These are phyloP conservation scores for Drosophila nasuta DNA, from an alignment of 1,140 invertebrate genomes.

Conservation along the genomic window DNA sequence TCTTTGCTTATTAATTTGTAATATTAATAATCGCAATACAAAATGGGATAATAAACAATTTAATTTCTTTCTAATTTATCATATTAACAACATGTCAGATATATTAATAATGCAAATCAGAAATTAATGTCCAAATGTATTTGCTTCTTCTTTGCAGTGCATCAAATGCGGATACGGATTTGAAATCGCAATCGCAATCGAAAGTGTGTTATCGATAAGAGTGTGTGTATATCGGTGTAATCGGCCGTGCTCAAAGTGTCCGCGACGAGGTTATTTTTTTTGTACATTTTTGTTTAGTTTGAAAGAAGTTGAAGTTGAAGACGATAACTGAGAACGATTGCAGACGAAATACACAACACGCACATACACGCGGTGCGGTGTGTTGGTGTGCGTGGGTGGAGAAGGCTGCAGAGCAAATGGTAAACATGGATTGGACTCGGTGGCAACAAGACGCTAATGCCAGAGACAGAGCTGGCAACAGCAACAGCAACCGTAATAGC, in stretches of 20 bases:
- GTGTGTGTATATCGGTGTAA: not conserved
- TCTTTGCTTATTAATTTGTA: too few relatives aligned
- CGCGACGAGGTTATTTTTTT: conserved; percentile 35
- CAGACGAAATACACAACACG: conserved; percentile 6
- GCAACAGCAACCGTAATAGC: conserved; percentile 47
- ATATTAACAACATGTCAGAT: too few relatives aligned
- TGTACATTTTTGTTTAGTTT: conserved; percentile 48
- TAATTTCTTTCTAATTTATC: too few relatives aligned
- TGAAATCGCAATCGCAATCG: conserved; percentile 5
- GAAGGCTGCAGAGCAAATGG: conserved; percentile 43
- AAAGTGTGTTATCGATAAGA: conserved; percentile 1
- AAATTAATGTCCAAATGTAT: not conserved
- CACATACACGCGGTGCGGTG: conserved; percentile 26
- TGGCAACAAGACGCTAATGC: conserved; percentile 78
- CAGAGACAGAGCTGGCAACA: conserved; percentile 77
- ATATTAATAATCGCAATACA: too few relatives aligned
- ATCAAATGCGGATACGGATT: conserved; percentile 5
- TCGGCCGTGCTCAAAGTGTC: conserved; percentile 4
- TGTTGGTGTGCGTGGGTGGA: conserved; percentile 43
- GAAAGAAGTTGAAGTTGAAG: not conserved
- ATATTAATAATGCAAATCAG: too few relatives aligned
- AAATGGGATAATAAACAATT: too few relatives aligned
- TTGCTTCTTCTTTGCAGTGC: conserved; percentile 27
- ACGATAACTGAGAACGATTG: not conserved
- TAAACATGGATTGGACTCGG: conserved; percentile 84